A percentile compares a stretch with the other conserved stretches of the same genome.
Conservation (phyloP, 2,797 vertebrate genomes). For the Fundulus diaphanus region DNA sequence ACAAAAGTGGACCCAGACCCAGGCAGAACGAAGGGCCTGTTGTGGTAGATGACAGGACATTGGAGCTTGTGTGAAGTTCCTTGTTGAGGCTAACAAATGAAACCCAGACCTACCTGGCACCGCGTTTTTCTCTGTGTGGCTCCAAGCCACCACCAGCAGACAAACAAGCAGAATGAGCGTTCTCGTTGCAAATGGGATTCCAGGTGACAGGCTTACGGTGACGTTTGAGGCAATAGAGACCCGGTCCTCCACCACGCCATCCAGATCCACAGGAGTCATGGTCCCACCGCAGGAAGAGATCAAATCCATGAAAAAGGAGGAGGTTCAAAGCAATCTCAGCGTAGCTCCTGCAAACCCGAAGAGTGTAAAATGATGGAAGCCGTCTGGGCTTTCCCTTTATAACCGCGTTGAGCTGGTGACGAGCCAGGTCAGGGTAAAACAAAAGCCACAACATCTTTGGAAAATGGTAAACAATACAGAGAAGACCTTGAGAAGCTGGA, state of each 20-base stretch:
- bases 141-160: slow-evolving; percentile 86
- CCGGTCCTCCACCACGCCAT: slow-evolving; percentile 70
- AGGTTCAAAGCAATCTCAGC: not conserved
- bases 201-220: slow-evolving; percentile 67
- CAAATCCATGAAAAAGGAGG: slow-evolving; percentile 60
- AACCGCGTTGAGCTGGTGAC: slow-evolving; percentile 45
- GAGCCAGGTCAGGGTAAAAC: slow-evolving; percentile 79
- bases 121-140: slow-evolving; percentile 75
- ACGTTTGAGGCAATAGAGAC: slow-evolving; percentile 72
- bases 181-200: slow-evolving; percentile 73
- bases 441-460: slow-evolving; percentile 83
- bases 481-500: slow-evolving; percentile 65
- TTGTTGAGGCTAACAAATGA: not conserved
- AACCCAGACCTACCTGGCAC: slow-evolving; percentile 84
- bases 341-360: not conserved
- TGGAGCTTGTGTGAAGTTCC: not conserved
- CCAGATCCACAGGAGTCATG: slow-evolving; percentile 60
- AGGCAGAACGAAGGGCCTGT: slow-evolving; percentile 91
- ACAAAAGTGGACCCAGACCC: slow-evolving; percentile 91
- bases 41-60: not conserved
- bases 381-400: slow-evolving; percentile 77
- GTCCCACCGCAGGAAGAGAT: slow-evolving; percentile 53
- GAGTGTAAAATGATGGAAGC: slow-evolving; percentile 5
- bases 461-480: slow-evolving; percentile 68
- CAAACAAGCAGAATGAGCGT: slow-evolving; percentile 82